These are phyloP conservation scores for Belgica antarctica DNA, from an alignment of 2,888 invertebrate species.

Conservation along the genomic window DNA sequence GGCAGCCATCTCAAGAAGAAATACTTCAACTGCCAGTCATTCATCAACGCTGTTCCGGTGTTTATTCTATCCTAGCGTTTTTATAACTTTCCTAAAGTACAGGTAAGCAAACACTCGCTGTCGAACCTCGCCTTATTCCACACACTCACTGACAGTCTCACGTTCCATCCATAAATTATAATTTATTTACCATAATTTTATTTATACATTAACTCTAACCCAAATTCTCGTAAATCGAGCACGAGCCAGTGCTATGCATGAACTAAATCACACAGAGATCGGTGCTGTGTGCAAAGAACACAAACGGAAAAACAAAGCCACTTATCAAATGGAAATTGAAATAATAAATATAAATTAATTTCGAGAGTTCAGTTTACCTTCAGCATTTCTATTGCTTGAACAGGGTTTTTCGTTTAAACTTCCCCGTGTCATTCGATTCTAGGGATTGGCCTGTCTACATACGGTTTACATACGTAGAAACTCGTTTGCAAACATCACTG, in stretches of 20 bases:
- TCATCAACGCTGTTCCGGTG: slow-evolving; percentile 36
- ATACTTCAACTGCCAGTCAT: slow-evolving; percentile 56
- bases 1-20: slow-evolving; percentile 82
- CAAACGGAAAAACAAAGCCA: background rate
- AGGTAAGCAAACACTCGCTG: slow-evolving; percentile 20
- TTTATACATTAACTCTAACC: slow-evolving; percentile 7
- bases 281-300: background rate
- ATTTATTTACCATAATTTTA: slow-evolving; percentile 23
- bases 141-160: slow-evolving; percentile 3
- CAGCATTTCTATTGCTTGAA: background rate
- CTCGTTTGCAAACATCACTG: no score
- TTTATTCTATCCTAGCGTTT: slow-evolving; percentile 40
- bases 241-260: background rate
- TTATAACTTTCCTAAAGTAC: slow-evolving; percentile 33
- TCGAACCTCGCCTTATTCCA: background rate
- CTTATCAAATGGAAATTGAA: slow-evolving; percentile 27
- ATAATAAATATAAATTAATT: slow-evolving; percentile 30
- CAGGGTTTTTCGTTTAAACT: background rate
- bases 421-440: background rate
- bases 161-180: slow-evolving; percentile 25
- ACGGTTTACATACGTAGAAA: no score
- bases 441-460: background rate
- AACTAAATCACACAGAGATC: slow-evolving; percentile 2
- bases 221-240: background rate
- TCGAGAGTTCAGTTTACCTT: background rate